phyloP scores from a whole-genome alignment of 2,888 invertebrate genomes.

The Cetonia aurata region DNA sequence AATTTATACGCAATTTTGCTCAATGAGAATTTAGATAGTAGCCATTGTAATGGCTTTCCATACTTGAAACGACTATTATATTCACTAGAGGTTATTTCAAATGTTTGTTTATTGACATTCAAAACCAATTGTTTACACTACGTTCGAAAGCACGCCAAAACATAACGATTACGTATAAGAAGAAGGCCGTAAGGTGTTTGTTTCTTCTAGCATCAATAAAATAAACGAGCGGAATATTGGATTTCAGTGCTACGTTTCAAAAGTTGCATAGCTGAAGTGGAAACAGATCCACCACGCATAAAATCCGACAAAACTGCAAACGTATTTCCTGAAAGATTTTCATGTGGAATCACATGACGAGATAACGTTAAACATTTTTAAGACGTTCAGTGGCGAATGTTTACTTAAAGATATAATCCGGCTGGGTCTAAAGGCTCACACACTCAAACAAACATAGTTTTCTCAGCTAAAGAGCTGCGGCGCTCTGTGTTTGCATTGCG shows the following conservation, averaged over 20 bases:
- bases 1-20: too few relatives aligned
- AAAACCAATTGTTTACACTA: conserved; percentile 28
- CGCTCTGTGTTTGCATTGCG: conserved; percentile 31
- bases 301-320: too few relatives aligned
- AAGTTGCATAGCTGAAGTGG: too few relatives aligned
- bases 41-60: not conserved
- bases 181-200: conserved; percentile 18
- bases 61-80: not conserved
- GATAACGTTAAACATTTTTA: not conserved
- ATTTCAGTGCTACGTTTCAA: conserved; percentile 11
- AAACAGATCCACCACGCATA: too few relatives aligned
- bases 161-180: conserved; percentile 2
- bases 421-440: conserved; percentile 19
- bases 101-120: conserved; percentile 25
- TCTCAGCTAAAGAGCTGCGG: not conserved
- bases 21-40: not conserved
- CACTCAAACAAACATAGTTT: conserved; percentile 9
- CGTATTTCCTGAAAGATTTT: too few relatives aligned
- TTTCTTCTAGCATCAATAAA: conserved; percentile 11
- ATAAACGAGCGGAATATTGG: conserved; percentile 21
- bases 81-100: conserved; percentile 9
- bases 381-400: conserved; percentile 7
- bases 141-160: conserved; percentile 17
- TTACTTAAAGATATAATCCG: conserved; percentile 17
- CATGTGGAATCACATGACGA: too few relatives aligned